A percentile compares a stretch with the other conserved stretches of the same genome.
Evolutionary conservation across 2,113 vertebrate genomes (phyloP).

Genomic region (Festucalex cinctus): DNA sequence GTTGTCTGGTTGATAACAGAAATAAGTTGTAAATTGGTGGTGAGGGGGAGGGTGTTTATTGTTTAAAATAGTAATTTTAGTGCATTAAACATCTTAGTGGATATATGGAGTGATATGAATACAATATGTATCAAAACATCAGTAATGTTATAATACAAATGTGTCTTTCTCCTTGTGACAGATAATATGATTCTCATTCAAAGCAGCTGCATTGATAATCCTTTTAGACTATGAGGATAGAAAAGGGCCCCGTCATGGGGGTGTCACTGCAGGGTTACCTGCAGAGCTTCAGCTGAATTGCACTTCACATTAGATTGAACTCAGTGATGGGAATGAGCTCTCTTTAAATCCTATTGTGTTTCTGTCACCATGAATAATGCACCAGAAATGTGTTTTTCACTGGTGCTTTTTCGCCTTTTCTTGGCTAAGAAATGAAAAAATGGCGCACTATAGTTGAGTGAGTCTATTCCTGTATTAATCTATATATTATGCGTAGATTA

Average conservation of each 20-base stretch:
- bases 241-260: conserved; percentile 39
- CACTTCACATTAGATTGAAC: conserved; percentile 23
- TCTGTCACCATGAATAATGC: conserved; percentile 29
- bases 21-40: no score
- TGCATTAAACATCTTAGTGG: neutral
- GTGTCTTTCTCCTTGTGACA: conserved; percentile 25
- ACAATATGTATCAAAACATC: neutral
- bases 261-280: conserved; percentile 49
- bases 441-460: neutral
- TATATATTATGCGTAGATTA: no score
- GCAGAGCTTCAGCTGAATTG: conserved; percentile 28
- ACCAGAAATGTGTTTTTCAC: neutral
- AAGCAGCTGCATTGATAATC: conserved; percentile 51
- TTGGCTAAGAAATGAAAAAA: neutral
- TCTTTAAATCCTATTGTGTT: conserved; percentile 26
- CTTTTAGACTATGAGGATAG: conserved; percentile 43
- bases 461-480: no score
- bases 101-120: neutral
- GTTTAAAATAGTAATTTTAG: no score
- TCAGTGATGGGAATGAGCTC: conserved; percentile 22
- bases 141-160: neutral
- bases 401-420: neutral
- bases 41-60: no score
- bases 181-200: conserved; percentile 56
- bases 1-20: no score